Base-by-base conservation (phyloP, 2,888 invertebrate species). In the Cabera pusaria region DNA sequence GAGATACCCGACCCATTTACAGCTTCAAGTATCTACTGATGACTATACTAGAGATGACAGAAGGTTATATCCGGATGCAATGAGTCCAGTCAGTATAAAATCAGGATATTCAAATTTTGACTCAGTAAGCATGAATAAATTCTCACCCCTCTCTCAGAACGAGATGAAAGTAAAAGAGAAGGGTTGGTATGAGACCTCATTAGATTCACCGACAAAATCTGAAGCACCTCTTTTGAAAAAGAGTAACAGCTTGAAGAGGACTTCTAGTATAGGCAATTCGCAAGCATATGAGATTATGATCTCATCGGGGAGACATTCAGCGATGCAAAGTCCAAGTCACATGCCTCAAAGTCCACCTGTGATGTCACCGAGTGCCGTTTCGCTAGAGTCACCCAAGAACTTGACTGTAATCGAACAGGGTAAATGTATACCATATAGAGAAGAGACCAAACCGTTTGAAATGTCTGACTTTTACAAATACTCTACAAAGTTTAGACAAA, bases 391-490 rank as follows among this genome's bases (percentile, higher is more conserved):
- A 3, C 95, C 96, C 0, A 94, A 94, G 68, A 96, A 95, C 69
- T 91, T 96, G 67, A 96, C 95, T 1, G 91, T 97, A 0, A 95
- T 97, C 16, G 95, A 96, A 65, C 94, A 95, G 49, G 97, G 96
- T 17, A 96, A 95, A 59, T 96, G 95, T 86, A 96, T 96, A 74
- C 97, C 97, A 0, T 97, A 96, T 70, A 92, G 96, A 64, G 98
- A 98, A 85, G 96, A 97, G 37, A 96, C 96, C 0, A 98, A 98
- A 73, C 98, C 98, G 1, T 98, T 98, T 84, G 98, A 98, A 90
- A 97, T 98, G 96, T 94, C 97, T 0, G 98, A 98, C 80, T 98
- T 97, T 78, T 98, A 98, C 77, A 98, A 98, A 81, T 98, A 98
- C 77, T 98, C 98, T 31, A 97, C 97, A 2, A 97, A 97, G 73